Conservation (phyloP, 2,888 invertebrate genomes). For the Anodontia alba region DNA sequence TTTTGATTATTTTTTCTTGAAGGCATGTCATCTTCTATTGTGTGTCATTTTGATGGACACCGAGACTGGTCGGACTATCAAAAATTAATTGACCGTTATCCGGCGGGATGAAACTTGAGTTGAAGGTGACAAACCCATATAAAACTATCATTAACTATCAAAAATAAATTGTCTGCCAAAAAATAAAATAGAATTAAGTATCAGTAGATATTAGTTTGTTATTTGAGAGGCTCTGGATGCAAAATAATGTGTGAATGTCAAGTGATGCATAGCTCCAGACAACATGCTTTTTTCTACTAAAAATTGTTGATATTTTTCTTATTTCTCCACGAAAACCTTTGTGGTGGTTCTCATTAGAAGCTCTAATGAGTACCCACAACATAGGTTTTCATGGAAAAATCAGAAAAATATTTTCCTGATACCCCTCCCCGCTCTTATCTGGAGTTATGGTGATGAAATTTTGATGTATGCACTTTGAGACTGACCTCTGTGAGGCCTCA, state of each 20-base stretch:
- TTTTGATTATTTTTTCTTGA: neutral
- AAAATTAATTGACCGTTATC: slow-evolving; percentile 16
- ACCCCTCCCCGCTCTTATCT: too few species aligned
- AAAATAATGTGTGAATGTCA: slow-evolving; percentile 1
- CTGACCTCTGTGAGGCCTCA: too few species aligned
- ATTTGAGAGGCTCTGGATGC: neutral
- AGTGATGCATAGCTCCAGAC: too few species aligned
- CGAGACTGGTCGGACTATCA: neutral
- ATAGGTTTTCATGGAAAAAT: too few species aligned
- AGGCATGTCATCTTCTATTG: slow-evolving; percentile 14
- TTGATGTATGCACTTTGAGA: too few species aligned
- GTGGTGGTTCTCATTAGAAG: too few species aligned
- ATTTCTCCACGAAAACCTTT: too few species aligned
- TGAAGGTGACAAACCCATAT: slow-evolving; percentile 2
- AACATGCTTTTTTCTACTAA: too few species aligned
- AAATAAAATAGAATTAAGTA: slow-evolving; percentile 7
- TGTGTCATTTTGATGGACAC: neutral
- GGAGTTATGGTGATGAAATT: too few species aligned
- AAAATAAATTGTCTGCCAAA: slow-evolving; percentile 8
- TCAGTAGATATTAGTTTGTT: slow-evolving; percentile 9
- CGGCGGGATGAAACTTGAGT: neutral
- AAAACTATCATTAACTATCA: slow-evolving; percentile 7
- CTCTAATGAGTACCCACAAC: too few species aligned
- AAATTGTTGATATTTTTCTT: too few species aligned
- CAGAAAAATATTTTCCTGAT: too few species aligned